These are phyloP conservation scores for Phalloptychus januarius DNA, from an alignment of 2,797 vertebrate genomes.

Conservation along the genomic window DNA sequence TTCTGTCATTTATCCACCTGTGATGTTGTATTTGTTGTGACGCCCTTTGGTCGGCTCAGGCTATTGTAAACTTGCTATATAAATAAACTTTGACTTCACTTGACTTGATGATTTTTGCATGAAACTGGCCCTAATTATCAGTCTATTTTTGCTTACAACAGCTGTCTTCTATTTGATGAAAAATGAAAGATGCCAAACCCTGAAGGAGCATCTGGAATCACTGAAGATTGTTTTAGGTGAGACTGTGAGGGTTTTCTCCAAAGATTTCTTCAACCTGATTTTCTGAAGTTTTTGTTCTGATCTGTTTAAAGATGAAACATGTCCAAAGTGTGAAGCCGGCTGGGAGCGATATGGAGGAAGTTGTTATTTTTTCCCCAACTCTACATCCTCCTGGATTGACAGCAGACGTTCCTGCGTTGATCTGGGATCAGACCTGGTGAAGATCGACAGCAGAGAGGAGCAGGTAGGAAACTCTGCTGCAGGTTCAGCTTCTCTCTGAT, in stretches of 20 bases:
- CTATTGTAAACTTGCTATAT: no score
- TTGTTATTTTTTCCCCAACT: not conserved
- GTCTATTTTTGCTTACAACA: not conserved
- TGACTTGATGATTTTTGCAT: not conserved
- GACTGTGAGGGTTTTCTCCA: not conserved
- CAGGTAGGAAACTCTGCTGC: not conserved
- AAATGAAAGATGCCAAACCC: not conserved
- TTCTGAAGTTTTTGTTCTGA: not conserved
- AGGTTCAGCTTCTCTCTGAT: not conserved
- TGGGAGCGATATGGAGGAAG: not conserved
- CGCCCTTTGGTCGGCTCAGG: no score
- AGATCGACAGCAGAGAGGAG: not conserved
- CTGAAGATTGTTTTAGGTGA: slow-evolving; percentile 4
- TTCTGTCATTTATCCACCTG: no score
- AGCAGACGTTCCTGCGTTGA: not conserved
- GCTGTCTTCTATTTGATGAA: not conserved
- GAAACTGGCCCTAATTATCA: no score
- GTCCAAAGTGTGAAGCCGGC: not conserved
- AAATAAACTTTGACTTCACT: no score
- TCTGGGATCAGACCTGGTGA: not conserved
- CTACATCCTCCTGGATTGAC: accelerated
- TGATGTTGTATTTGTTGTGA: no score
- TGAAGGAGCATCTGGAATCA: slow-evolving; percentile 1
- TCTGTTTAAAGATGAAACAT: not conserved
- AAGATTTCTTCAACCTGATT: not conserved